Evolutionary conservation across 2,797 vertebrate genomes (phyloP).

Genomic region (Eleutherodactylus coqui): DNA sequence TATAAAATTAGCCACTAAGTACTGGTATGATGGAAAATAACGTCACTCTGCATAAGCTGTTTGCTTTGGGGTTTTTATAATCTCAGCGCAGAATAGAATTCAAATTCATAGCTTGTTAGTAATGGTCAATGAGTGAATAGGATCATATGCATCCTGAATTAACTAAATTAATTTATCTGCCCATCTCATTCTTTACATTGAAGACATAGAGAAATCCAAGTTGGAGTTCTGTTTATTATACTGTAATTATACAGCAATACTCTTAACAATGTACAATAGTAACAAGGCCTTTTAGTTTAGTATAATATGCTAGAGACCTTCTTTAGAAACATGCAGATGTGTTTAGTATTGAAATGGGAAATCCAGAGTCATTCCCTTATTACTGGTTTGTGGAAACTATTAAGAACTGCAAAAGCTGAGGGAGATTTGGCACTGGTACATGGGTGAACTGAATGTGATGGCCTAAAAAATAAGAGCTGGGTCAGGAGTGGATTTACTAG

Average conservation of each 20-base stretch:
- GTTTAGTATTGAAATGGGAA: too few species aligned
- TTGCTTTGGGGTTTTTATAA: conserved; percentile 16
- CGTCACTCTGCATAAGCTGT: conserved; percentile 38
- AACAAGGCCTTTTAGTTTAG: background rate
- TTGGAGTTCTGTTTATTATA: background rate
- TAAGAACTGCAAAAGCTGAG: too few species aligned
- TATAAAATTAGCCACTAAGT: conserved; percentile 32
- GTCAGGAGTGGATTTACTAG: too few species aligned
- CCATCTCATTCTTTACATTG: background rate
- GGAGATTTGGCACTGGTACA: too few species aligned
- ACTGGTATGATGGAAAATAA: conserved; percentile 37
- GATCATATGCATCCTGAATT: background rate
- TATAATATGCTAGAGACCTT: background rate
- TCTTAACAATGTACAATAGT: too few species aligned
- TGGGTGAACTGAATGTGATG: too few species aligned
- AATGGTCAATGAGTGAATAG: background rate
- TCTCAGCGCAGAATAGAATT: conserved; percentile 15
- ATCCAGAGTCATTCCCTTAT: too few species aligned
- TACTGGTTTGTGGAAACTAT: too few species aligned
- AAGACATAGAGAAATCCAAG: conserved; percentile 3
- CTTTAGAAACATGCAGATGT: too few species aligned
- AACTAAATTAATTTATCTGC: background rate
- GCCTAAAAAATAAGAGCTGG: too few species aligned
- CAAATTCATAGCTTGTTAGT: conserved; percentile 13
- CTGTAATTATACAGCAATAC: background rate